Base-by-base conservation (phyloP, 1,140 invertebrate species). In the Elymnias hypermnestra region DNA sequence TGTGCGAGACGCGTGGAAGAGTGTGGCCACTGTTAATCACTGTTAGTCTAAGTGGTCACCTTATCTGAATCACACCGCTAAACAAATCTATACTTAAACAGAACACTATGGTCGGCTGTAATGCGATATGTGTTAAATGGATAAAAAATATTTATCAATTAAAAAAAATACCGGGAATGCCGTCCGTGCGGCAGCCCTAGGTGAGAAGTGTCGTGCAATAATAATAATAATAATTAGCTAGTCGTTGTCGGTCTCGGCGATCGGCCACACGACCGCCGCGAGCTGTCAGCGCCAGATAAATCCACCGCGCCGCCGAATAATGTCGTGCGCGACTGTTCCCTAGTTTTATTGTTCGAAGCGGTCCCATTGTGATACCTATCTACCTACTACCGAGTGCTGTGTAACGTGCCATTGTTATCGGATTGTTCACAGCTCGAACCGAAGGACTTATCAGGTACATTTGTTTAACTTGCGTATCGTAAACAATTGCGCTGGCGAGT, bases 181-280 rank as follows among this genome's bases (percentile, higher is more conserved):
- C n/a, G n/a, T n/a, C n/a, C n/a, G n/a, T n/a, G n/a, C n/a, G n/a
- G n/a, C n/a, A n/a, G n/a, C n/a, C n/a, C n/a, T n/a, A n/a, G n/a
- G n/a, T n/a, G n/a, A n/a, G n/a, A n/a, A n/a, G n/a, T n/a, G n/a
- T n/a, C n/a, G n/a, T n/a, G n/a, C n/a, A n/a, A n/a, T n/a, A n/a
- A n/a, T 26, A 70, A 75, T 79, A 72, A 78, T 72, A 72, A 78
- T 73, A 70, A 73, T 78, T 73, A 71, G 41, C 60, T 45, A 57
- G 55, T 67, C 68, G 73, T 72, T 74, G 60, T 69, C 64, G 67
- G 62, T 68, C 53, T 56, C n/a, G 7, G 22, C 33, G 31, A 57
- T 53, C 63, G 58, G 48, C 26, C 53, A 53, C 43, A 59, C 57
- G 57, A 56, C 28, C 28, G n/a, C n/a, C n/a, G n/a, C n/a, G n/a